phyloP scores from a whole-genome alignment of 2,888 invertebrate species.

The Parascotia fuliginaria region DNA sequence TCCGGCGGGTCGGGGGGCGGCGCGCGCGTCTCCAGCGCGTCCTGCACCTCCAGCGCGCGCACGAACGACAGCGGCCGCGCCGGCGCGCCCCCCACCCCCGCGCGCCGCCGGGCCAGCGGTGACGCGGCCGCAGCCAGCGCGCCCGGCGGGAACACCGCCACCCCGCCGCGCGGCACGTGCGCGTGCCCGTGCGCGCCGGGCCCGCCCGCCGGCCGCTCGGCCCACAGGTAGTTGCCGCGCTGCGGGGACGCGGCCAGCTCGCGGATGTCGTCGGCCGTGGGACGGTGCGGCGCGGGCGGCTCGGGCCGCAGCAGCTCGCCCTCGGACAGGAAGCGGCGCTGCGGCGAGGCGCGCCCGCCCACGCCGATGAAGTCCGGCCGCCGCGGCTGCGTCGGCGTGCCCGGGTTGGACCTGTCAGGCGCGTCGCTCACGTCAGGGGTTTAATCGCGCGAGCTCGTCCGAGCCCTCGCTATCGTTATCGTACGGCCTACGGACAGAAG shows the following conservation, averaged over 20 bases:
- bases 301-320: conserved; percentile 92
- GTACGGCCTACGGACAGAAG: conserved; percentile 86
- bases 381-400: conserved; percentile 95
- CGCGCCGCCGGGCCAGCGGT: conserved; percentile 65
- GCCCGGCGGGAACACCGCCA: conserved; percentile 71
- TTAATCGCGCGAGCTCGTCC: conserved; percentile 84
- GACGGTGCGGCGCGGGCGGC: conserved; percentile 88
- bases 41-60: conserved; percentile 95
- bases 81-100: conserved; percentile 86
- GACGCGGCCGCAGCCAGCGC: conserved; percentile 56
- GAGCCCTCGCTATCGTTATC: conserved; percentile 84
- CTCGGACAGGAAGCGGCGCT: conserved; percentile 92
- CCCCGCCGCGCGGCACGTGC: conserved; percentile 55
- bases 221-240: conserved; percentile 84
- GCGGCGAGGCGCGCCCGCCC: conserved; percentile 88
- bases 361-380: conserved; percentile 95
- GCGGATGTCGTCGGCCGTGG: conserved; percentile 90
- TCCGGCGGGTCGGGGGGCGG: conserved; percentile 87
- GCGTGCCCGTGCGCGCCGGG: conserved; percentile 41
- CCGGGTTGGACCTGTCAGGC: conserved; percentile 94
- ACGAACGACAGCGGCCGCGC: conserved; percentile 95
- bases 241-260: conserved; percentile 95
- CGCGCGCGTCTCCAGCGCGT: conserved; percentile 93
- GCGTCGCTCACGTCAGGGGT: conserved; percentile 83
- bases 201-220: conserved; percentile 68